A percentile compares a stretch with the other conserved stretches of the same genome.
Evolutionary conservation across 2,888 invertebrate genomes (phyloP).

Genomic region (Craniophora ligustri): DNA sequence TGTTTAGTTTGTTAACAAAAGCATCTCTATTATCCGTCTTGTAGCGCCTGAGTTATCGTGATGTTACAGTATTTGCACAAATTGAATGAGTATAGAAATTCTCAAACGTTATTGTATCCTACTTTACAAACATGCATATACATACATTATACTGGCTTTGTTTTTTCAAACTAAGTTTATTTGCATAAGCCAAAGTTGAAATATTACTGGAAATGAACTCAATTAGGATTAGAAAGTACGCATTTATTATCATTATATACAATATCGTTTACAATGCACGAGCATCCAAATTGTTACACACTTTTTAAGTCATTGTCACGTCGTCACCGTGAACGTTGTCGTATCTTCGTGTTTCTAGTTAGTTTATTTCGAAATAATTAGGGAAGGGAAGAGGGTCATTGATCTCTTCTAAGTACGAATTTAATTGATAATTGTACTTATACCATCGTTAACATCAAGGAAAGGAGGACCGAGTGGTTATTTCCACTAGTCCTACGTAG

Average conservation of each 20-base stretch:
- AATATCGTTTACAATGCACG: constrained; percentile 4
- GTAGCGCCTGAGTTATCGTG: constrained; percentile 64
- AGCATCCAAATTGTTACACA: constrained; percentile 3
- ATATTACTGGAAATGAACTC: constrained; percentile 3
- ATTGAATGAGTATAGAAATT: constrained; percentile 15
- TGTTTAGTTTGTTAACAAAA: constrained; percentile 69
- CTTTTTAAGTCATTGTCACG: constrained; percentile 1
- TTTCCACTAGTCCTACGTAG: too few species aligned
- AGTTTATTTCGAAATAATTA: too few species aligned
- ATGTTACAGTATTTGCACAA: constrained; percentile 31
- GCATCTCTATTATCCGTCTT: constrained; percentile 70
- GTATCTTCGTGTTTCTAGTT: background rate
- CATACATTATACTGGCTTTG: constrained; percentile 3
- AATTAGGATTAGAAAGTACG: constrained; percentile 29
- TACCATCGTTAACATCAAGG: too few species aligned
- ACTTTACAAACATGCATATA: background rate
- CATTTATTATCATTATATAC: background rate
- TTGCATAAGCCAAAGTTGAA: constrained; percentile 30
- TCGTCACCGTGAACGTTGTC: background rate
- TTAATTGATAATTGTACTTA: too few species aligned
- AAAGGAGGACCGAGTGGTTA: too few species aligned
- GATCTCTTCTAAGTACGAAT: too few species aligned
- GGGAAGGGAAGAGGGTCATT: too few species aligned
- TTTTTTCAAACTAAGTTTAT: constrained; percentile 21
- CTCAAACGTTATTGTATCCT: constrained; percentile 5